phyloP scores from a whole-genome alignment of 2,797 vertebrate species.

The Amniataba percoides region DNA sequence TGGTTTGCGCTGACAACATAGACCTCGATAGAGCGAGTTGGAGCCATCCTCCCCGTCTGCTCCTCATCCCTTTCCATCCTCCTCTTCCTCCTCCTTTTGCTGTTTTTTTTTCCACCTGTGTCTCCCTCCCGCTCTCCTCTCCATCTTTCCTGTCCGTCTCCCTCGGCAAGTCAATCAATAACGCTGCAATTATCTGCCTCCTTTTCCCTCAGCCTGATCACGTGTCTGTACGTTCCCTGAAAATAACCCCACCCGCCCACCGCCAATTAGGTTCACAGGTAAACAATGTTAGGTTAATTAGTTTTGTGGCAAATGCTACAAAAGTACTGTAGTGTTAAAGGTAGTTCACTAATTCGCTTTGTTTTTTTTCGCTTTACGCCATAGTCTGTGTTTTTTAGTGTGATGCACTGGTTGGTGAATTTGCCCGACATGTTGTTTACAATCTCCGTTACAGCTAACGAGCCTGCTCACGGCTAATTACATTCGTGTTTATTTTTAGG shows the following conservation, averaged over 20 bases:
- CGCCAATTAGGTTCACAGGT: constrained; percentile 42
- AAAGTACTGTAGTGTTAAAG: not conserved
- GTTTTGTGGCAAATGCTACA: constrained; percentile 10
- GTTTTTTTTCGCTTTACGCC: constrained; percentile 2
- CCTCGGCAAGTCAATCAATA: constrained; percentile 61
- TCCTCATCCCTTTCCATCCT: not conserved
- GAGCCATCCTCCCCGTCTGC: constrained; percentile 19
- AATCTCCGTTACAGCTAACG: constrained; percentile 45
- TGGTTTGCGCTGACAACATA: constrained; percentile 29
- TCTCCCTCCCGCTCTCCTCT: constrained; percentile 26
- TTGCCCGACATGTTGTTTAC: constrained; percentile 49
- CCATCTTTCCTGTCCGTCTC: constrained; percentile 34
- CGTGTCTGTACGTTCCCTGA: not conserved
- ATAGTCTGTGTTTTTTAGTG: not conserved
- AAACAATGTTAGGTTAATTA: constrained; percentile 44
- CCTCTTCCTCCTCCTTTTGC: constrained; percentile 2
- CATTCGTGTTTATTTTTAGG: constrained; percentile 62
- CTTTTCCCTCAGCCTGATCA: constrained; percentile 52
- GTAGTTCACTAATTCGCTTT: not conserved
- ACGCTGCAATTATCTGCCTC: constrained; percentile 49
- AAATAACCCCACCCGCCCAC: constrained; percentile 41
- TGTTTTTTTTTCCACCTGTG: not conserved
- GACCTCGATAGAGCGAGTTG: constrained; percentile 20
- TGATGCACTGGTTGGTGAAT: constrained; percentile 35
- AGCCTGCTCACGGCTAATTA: constrained; percentile 62